These are phyloP conservation scores for Ornithoptera priamus DNA, from an alignment of 2,888 invertebrate genomes.

Conservation along the genomic window DNA sequence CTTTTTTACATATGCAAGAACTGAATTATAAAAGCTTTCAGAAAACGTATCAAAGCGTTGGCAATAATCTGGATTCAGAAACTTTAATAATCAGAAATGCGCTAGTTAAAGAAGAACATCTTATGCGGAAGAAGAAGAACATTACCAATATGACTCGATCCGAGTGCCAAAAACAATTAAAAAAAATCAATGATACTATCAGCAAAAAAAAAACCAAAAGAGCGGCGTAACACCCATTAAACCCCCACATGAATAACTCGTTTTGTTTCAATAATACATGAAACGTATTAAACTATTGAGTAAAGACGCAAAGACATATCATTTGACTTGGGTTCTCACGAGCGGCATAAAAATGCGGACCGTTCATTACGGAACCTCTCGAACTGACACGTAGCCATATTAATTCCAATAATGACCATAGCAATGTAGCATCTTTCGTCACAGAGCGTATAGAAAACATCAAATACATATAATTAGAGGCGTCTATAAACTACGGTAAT, in stretches of 20 bases:
- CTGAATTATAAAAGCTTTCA: too few relatives aligned
- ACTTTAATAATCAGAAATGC: too few relatives aligned
- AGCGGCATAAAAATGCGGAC: slow-evolving; percentile 67
- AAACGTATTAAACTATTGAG: slow-evolving; percentile 55
- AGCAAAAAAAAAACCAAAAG: not conserved
- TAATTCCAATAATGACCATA: slow-evolving; percentile 77
- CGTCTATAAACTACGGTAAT: slow-evolving; percentile 78
- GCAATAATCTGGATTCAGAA: too few relatives aligned
- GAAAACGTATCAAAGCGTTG: too few relatives aligned
- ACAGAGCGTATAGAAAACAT: slow-evolving; percentile 75
- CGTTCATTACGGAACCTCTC: slow-evolving; percentile 72
- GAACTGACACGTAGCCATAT: slow-evolving; percentile 79
- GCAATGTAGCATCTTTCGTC: slow-evolving; percentile 74
- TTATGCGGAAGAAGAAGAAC: too few relatives aligned
- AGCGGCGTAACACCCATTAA: slow-evolving; percentile 40
- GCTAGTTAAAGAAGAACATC: too few relatives aligned
- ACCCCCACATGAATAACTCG: slow-evolving; percentile 57
- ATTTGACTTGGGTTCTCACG: slow-evolving; percentile 72
- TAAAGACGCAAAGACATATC: slow-evolving; percentile 70
- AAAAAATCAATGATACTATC: slow-evolving; percentile 18
- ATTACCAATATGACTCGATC: not conserved
- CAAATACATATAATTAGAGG: slow-evolving; percentile 77
- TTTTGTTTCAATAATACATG: slow-evolving; percentile 48
- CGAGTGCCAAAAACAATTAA: not conserved
- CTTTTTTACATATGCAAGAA: too few relatives aligned